These are phyloP conservation scores for Zonitis immaculata DNA, from an alignment of 2,888 invertebrate genomes.

Conservation along the genomic window DNA sequence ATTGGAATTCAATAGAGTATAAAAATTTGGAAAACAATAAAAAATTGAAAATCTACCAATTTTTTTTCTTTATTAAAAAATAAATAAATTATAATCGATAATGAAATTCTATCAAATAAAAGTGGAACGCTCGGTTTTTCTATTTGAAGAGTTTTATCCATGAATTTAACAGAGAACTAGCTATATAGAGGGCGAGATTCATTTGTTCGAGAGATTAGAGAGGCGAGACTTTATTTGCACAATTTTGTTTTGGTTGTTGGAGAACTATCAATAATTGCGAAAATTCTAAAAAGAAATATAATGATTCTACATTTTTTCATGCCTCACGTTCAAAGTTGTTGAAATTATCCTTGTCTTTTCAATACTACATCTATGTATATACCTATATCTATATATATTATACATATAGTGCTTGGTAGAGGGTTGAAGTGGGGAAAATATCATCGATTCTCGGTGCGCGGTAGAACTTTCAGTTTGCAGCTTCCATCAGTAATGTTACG, in stretches of 20 bases:
- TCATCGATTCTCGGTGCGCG: constrained; percentile 34
- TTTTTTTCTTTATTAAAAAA: background rate
- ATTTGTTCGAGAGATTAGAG: background rate
- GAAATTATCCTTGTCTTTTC: background rate
- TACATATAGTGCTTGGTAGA: too few relatives aligned
- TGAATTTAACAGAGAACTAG: background rate
- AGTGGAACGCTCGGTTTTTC: background rate
- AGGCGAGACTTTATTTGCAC: background rate
- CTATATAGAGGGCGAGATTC: background rate
- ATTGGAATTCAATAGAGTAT: background rate
- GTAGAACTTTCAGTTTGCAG: constrained; percentile 21
- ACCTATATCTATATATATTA: too few relatives aligned
- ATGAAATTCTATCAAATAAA: background rate
- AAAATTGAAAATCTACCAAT: too few relatives aligned
- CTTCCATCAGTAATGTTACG: constrained; percentile 16
- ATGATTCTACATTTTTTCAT: too few relatives aligned
- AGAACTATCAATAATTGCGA: too few relatives aligned
- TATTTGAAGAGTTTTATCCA: background rate
- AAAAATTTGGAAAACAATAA: background rate
- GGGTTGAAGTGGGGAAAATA: constrained; percentile 1
- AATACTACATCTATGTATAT: background rate
- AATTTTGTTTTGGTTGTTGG: background rate
- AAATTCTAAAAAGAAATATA: background rate
- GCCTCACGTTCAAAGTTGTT: background rate
- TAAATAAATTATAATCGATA: too few relatives aligned